These are phyloP conservation scores for Rhingia campestris DNA, from an alignment of 2,888 invertebrate species.

Conservation along the genomic window DNA sequence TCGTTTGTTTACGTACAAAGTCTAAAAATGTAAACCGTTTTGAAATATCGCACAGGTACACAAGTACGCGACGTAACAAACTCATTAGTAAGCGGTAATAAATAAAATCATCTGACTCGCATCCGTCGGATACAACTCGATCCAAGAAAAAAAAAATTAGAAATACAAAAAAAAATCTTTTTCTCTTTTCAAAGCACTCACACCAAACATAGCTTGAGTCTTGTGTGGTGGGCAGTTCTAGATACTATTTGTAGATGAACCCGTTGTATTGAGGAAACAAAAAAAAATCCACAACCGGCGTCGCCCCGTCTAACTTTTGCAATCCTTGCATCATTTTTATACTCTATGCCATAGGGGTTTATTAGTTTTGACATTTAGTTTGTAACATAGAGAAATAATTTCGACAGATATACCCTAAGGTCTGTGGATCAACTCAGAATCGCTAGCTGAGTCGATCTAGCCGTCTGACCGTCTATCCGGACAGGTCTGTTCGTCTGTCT, in stretches of 20 bases:
- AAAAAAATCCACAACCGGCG: conserved; percentile 46
- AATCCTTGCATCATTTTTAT: conserved; percentile 66
- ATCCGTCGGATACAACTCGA: neutral
- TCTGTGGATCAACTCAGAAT: no score
- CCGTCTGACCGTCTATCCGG: no score
- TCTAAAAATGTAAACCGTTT: conserved; percentile 19
- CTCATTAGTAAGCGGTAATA: conserved; percentile 47
- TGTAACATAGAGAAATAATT: no score
- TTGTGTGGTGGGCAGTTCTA: no score
- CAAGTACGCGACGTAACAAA: conserved; percentile 9
- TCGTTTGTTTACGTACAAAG: conserved; percentile 33
- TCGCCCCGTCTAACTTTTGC: conserved; percentile 69
- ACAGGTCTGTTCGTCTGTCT: no score
- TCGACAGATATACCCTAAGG: no score
- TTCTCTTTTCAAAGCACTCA: neutral
- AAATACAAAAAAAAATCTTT: conserved; percentile 18
- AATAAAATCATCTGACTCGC: conserved; percentile 34
- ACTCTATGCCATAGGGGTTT: no score
- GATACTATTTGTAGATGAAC: no score
- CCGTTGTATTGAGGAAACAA: no score
- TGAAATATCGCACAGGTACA: conserved; percentile 42
- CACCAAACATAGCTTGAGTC: neutral
- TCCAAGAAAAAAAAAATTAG: neutral
- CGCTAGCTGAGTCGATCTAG: no score
- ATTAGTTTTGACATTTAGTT: no score